These are phyloP conservation scores for Drosophila takahashii DNA, from an alignment of 1,140 invertebrate species.

Conservation along the genomic window DNA sequence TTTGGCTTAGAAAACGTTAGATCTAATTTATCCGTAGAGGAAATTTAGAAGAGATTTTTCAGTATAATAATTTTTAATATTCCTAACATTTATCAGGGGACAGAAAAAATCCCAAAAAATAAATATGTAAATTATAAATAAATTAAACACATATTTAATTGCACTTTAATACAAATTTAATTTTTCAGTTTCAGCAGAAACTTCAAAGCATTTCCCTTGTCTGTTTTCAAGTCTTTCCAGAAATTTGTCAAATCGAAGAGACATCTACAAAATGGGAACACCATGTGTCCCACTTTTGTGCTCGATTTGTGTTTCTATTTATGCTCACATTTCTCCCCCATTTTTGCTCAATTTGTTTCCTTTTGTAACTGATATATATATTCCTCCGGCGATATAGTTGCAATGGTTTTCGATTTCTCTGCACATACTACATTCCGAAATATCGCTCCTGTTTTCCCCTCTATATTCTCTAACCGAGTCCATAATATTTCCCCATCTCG, in stretches of 20 bases:
- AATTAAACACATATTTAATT: no score
- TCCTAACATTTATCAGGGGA: no score
- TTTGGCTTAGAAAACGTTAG: not conserved
- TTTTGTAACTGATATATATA: conserved; percentile 17
- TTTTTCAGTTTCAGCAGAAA: not conserved
- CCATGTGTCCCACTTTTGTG: conserved; percentile 7
- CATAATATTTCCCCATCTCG: conserved; percentile 4
- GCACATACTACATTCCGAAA: not conserved
- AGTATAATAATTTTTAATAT: no score
- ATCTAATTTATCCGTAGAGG: no score
- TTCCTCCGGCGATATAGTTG: conserved; percentile 3
- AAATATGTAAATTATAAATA: no score
- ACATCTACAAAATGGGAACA: not conserved
- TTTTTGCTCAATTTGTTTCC: conserved; percentile 12
- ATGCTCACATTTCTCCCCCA: not conserved
- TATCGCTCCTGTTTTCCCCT: conserved; percentile 4
- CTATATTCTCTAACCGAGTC: conserved; percentile 4
- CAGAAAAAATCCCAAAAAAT: no score
- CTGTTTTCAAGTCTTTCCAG: not conserved
- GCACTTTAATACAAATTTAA: no score
- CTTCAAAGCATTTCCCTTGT: not conserved
- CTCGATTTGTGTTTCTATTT: conserved; percentile 16
- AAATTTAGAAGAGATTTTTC: no score
- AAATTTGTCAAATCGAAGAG: not conserved
- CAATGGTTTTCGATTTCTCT: conserved; percentile 19